phyloP scores from a whole-genome alignment of 2,888 invertebrate species.

The Cheilosia vernalis region DNA sequence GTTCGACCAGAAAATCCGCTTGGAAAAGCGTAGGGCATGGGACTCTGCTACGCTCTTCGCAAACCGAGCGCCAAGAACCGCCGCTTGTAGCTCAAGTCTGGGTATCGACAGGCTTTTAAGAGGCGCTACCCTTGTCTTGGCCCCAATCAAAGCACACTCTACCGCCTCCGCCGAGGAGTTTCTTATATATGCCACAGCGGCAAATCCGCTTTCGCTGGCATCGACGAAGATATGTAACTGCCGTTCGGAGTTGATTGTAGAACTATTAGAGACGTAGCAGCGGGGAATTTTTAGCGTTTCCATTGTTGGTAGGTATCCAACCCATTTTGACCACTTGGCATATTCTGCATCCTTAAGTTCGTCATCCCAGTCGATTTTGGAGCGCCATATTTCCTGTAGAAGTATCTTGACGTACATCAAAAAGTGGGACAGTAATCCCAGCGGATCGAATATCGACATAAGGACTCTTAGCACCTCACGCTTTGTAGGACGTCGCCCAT shows the following conservation, averaged over 20 bases:
- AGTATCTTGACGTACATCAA: conserved; percentile 3
- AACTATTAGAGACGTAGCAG: background rate
- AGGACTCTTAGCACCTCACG: no score
- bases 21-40: background rate
- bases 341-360: no score
- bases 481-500: no score
- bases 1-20: conserved; percentile 73
- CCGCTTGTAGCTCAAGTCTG: background rate
- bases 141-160: background rate
- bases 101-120: background rate
- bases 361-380: background rate
- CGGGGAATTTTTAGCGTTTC: background rate
- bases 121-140: background rate
- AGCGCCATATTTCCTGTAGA: background rate
- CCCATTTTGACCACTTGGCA: background rate
- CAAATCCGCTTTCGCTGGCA: background rate
- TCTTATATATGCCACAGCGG: background rate
- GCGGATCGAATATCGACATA: background rate
- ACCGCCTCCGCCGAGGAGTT: background rate
- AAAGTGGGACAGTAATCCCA: background rate
- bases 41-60: background rate
- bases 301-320: background rate
- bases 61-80: background rate
- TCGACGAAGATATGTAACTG: conserved; percentile 6
- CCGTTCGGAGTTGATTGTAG: background rate